These are phyloP conservation scores for Podotricha telesiphe DNA, from an alignment of 2,888 invertebrate genomes.

Conservation along the genomic window DNA sequence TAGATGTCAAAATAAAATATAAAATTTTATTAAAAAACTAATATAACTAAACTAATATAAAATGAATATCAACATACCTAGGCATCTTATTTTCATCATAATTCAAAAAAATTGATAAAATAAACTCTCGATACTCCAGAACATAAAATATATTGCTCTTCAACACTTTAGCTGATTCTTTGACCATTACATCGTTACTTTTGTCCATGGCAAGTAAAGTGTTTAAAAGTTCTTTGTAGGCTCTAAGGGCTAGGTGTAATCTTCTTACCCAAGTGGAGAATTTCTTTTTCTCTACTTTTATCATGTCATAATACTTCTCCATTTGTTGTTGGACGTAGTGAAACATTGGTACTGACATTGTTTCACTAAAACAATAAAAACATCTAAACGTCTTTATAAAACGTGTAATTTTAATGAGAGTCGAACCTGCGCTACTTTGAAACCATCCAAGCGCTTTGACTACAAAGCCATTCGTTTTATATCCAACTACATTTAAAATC, in stretches of 20 bases:
- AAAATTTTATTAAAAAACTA: no score
- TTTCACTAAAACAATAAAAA: constrained; percentile 86
- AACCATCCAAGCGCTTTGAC: no score
- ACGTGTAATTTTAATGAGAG: no score
- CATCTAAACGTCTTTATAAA: no score
- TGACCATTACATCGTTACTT: constrained; percentile 86
- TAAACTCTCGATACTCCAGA: constrained; percentile 95
- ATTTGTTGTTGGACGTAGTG: constrained; percentile 97
- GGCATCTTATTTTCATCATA: constrained; percentile 95
- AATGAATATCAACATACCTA: constrained; percentile 82
- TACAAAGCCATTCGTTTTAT: no score
- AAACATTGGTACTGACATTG: constrained; percentile 94
- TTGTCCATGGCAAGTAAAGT: constrained; percentile 93
- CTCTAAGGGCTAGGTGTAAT: constrained; percentile 92
- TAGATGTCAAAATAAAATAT: no score
- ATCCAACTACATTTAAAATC: no score
- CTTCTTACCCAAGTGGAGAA: constrained; percentile 91
- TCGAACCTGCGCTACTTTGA: no score
- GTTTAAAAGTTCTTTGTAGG: constrained; percentile 91
- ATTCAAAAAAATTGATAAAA: constrained; percentile 89
- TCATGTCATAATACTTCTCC: constrained; percentile 93
- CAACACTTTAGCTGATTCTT: constrained; percentile 92
- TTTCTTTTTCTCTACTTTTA: constrained; percentile 93
- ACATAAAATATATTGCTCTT: constrained; percentile 97
- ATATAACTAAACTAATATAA: background rate